Evolutionary conservation across 2,888 invertebrate species (phyloP), one percentile per base, ranked within the genome.

Genomic region (Scaptomyza polygonia): DNA sequence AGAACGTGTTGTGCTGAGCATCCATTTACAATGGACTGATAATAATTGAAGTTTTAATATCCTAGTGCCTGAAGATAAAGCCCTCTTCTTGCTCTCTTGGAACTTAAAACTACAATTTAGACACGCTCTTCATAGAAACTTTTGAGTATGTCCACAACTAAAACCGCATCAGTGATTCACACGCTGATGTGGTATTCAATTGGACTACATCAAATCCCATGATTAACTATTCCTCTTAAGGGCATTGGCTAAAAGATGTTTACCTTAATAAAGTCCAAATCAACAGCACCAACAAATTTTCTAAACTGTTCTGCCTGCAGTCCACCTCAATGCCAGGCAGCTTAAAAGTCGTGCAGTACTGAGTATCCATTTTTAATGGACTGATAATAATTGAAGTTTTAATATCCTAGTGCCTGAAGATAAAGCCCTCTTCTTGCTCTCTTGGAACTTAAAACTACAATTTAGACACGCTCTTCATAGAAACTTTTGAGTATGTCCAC

Each of bases 191-290:
- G 78, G 88, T 82, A 87, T 88, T 87, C 84, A 75, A 68, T 34
- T 84, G 84, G 88, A 86, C 88, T 62, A 87, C 16, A 89, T 9
- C 25, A 59, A 82, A 74, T 4, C 25, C 56, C 72, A 72, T 69
- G 83, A 64, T 86, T 78, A 49, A 58, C 83, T 77, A 82, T 86
- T 89, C 84, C 87, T 89, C 88, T 88, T 86, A 86, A 89, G 88
- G 85, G 62, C 87, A 86, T 85, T 71, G 86, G 29, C 61, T 88
- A 14, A 48, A 76, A 87, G 72, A 82, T 88, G 80, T 62, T 49
- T 53, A 67, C 78, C 86, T 82, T 88, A 85, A 83, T 87, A 86
- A 86, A 82, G 83, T 74, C 56, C 16, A 21, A 43, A 43, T 21
- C 42, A 43, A 79, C 75, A 84, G 7, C 6, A 53, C 21, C 16